Evolutionary conservation across 2,113 vertebrate genomes (phyloP), one percentile per base, ranked within the genome.

Genomic region (Charadrius vociferus): DNA sequence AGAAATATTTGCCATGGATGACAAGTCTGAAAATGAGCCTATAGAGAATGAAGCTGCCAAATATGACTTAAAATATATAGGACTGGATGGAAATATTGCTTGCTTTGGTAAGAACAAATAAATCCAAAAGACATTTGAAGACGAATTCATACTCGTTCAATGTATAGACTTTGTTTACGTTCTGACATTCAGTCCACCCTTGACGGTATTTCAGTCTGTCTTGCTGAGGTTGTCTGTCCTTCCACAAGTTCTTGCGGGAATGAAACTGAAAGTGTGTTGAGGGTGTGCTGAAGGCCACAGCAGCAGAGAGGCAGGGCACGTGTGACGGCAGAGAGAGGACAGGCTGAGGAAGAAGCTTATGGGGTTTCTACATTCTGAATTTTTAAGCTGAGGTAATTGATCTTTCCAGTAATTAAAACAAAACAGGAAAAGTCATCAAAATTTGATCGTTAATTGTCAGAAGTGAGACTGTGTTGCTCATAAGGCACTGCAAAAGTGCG

Each of bases 31-130:
- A 97, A 99, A 98, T 75, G 99, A 99, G 93, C 99, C 99, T 86
- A 99, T 98, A 30, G 99, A 99, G 98, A 99, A 98, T 1, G 99
- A 99, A 97, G 99, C 99, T 37, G 99, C 99, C 96, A 99, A 98
- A 97, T 99, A 99, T 41, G 99, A 99, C 94, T 99, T 99, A 55
- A 99, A 99, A 91, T 99, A 99, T 94, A 99, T 99, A 70, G 99
- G 99, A 56, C 95, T 99, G 97, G 99, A 99, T 37, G 99, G 99
- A 93, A 99, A 99, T 98, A 99, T 99, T 52, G 99, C 99, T 90
- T 99, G 99, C 97, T 99, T 99, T 92, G 99, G 99, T 99, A 98
- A 97, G 98, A 81, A 95, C 41, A 73, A 77, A 89, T 81, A 91
- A 72, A 73, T 85, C 66, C 34, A 68, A 56, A 91, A 91, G 73